Conservation (phyloP, 92 coral and sea anemone species). For the Actinernus sp. region DNA sequence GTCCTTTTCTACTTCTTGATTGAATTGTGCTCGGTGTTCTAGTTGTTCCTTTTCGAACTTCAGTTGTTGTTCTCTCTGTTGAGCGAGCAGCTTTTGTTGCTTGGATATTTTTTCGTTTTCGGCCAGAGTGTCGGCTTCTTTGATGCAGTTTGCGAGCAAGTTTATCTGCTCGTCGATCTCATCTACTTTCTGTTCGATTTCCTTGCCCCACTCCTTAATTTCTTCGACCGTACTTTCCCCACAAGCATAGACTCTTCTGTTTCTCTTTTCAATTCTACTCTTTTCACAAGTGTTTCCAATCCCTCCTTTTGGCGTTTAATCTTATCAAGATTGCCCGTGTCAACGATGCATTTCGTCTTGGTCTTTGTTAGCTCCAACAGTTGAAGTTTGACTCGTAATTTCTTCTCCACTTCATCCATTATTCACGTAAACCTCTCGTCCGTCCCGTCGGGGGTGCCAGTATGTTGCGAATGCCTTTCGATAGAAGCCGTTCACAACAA, state of each 20-base stretch:
- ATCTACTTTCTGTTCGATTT: conserved; percentile 35
- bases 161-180: not conserved
- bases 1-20: too few species aligned
- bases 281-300: conserved; percentile 8
- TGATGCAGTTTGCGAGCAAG: not conserved
- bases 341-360: conserved; percentile 11
- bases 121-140: not conserved
- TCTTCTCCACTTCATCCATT: not conserved
- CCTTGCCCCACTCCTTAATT: conserved; percentile 32
- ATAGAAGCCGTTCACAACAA: too few species aligned
- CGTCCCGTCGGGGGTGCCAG: too few species aligned
- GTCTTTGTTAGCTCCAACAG: not conserved
- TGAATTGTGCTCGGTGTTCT: too few species aligned
- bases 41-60: too few species aligned
- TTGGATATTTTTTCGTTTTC: conserved; percentile 2
- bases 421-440: too few species aligned
- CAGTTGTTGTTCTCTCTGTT: too few species aligned
- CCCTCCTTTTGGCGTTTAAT: conserved; percentile 39
- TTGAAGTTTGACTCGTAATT: conserved; percentile 5
- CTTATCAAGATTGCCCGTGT: conserved; percentile 23
- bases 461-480: conserved; percentile 1
- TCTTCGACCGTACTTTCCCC: conserved; percentile 12
- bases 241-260: conserved; percentile 25
- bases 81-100: too few species aligned
- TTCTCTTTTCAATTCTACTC: conserved; percentile 31